A percentile compares a stretch with the other conserved stretches of the same genome.
These are phyloP conservation scores for Aeoliscus strigatus DNA, from an alignment of 2,797 vertebrate species.

Conservation along the genomic window DNA sequence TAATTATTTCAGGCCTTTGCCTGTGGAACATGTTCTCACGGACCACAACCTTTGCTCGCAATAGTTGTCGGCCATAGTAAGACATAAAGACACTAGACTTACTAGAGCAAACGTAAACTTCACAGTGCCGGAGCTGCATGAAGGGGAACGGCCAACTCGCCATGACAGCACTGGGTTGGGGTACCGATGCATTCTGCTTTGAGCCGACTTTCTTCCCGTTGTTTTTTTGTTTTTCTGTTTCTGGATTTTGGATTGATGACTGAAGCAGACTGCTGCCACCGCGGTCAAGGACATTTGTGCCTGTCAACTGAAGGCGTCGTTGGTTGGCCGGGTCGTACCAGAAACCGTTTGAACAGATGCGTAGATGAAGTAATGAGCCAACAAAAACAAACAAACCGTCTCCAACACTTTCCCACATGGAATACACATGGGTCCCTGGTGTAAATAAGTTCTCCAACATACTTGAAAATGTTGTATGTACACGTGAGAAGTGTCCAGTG, in stretches of 20 bases:
- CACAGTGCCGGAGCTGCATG: conserved; percentile 16
- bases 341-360: conserved; percentile 1
- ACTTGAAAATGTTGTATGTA: conserved; percentile 57
- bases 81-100: conserved; percentile 27
- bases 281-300: conserved; percentile 3
- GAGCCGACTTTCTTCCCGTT: no score
- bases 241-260: conserved; percentile 9
- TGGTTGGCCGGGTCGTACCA: no score
- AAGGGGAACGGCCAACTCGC: conserved; percentile 11
- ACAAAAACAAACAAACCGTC: conserved; percentile 12
- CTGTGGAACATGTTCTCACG: conserved; percentile 59
- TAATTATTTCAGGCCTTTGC: conserved; percentile 60
- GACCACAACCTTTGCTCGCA: conserved; percentile 52
- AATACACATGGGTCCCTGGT: conserved; percentile 1
- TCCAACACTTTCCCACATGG: conserved; percentile 4
- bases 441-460: conserved; percentile 31
- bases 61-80: conserved; percentile 32
- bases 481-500: conserved; percentile 13
- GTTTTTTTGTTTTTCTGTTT: conserved; percentile 13
- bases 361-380: conserved; percentile 10
- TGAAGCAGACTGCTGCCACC: conserved; percentile 13
- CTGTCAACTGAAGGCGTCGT: no score
- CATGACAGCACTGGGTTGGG: conserved; percentile 14
- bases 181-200: conserved; percentile 5
- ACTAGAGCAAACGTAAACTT: conserved; percentile 26